A percentile compares a stretch with the other conserved stretches of the same genome.
These are phyloP conservation scores for Darevskia mixta DNA, from an alignment of 2,797 vertebrate species.

Conservation along the genomic window DNA sequence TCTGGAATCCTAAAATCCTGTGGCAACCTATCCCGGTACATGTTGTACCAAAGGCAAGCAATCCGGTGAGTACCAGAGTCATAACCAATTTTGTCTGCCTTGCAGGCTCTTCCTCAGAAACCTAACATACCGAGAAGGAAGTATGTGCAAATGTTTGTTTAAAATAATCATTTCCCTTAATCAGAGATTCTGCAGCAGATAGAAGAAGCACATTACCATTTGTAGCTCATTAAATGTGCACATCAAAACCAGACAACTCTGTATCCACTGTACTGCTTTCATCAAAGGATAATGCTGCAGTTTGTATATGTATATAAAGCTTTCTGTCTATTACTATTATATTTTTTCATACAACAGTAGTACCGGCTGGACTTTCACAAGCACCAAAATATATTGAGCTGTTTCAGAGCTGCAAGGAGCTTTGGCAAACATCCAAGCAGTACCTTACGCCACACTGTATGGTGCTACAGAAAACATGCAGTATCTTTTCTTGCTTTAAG, in stretches of 20 bases:
- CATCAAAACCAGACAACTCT: no score
- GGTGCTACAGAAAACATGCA: not conserved
- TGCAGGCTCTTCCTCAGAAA: not conserved
- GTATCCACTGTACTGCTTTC: no score
- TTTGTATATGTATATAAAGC: no score
- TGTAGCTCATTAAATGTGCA: not conserved
- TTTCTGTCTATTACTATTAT: not conserved
- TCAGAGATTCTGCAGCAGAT: not conserved
- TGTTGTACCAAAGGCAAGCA: conserved; percentile 68
- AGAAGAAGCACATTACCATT: not conserved
- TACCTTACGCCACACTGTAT: not conserved
- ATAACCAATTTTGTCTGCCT: not conserved
- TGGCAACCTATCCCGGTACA: conserved; percentile 85
- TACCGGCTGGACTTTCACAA: not conserved
- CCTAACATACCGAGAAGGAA: not conserved
- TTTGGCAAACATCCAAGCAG: no score
- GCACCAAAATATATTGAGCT: not conserved
- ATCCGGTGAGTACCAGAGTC: conserved; percentile 71
- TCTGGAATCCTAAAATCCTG: conserved; percentile 77
- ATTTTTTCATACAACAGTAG: not conserved
- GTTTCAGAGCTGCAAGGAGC: not conserved
- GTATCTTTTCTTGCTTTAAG: conserved; percentile 13
- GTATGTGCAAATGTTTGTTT: not conserved
- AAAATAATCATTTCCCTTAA: not conserved
- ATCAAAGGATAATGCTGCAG: no score